These are phyloP conservation scores for Lamproptera curius DNA, from an alignment of 2,888 invertebrate genomes.

Conservation along the genomic window DNA sequence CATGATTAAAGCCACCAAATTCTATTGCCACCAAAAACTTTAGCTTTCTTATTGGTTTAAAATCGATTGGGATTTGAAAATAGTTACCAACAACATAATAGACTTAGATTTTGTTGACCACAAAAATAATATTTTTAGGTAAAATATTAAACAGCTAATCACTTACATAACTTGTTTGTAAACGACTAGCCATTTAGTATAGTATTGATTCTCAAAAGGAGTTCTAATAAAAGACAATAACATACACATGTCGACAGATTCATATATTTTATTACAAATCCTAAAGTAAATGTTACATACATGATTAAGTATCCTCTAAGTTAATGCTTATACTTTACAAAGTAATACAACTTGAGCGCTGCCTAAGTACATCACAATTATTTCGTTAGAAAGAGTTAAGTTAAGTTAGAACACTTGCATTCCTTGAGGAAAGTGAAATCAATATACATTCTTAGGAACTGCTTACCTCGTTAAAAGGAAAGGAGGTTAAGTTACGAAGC, in stretches of 20 bases:
- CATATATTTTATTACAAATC: constrained; percentile 18
- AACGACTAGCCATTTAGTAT: background rate
- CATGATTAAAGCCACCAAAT: no score
- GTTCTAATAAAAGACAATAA: background rate
- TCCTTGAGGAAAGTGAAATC: constrained; percentile 11
- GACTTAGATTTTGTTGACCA: no score
- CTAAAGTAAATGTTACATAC: constrained; percentile 18
- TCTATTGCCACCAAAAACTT: no score
- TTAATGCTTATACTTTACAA: constrained; percentile 21
- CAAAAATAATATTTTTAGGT: no score
- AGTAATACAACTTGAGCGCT: constrained; percentile 26
- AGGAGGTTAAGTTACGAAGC: constrained; percentile 7
- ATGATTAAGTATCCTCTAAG: constrained; percentile 17
- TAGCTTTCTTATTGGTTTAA: no score
- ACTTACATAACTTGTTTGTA: no score
- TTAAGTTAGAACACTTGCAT: constrained; percentile 7
- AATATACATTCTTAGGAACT: constrained; percentile 19
- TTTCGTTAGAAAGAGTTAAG: constrained; percentile 9
- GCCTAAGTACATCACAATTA: constrained; percentile 29
- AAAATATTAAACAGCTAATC: no score
- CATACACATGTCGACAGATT: constrained; percentile 5
- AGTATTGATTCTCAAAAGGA: background rate
- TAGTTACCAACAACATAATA: no score
- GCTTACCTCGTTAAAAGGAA: constrained; percentile 14
- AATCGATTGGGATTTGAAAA: no score